Evolutionary conservation across 2,113 vertebrate genomes (phyloP).

Genomic region (Ophiodon elongatus): DNA sequence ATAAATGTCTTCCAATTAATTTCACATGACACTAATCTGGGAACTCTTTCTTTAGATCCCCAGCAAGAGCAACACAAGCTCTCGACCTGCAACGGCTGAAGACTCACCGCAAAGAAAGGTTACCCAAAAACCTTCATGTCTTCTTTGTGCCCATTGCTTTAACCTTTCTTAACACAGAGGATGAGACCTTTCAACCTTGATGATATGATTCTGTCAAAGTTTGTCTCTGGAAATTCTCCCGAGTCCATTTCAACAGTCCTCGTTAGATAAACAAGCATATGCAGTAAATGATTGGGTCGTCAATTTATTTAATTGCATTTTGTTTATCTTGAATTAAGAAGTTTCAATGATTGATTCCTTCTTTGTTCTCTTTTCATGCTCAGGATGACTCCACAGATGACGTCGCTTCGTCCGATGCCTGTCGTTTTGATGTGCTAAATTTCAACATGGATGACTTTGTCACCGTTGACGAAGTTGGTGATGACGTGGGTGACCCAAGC

Average conservation of each 20-base stretch:
- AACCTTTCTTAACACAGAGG: neutral
- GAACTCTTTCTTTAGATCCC: neutral
- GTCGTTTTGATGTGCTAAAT: conserved; percentile 11
- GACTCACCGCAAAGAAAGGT: neutral
- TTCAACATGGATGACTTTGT: conserved; percentile 73
- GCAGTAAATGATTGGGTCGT: neutral
- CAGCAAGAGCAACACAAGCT: neutral
- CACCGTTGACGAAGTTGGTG: conserved; percentile 67
- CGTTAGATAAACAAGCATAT: neutral
- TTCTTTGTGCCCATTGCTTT: neutral
- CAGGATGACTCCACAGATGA: neutral
- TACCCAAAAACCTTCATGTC: neutral
- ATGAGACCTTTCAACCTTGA: neutral
- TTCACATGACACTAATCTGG: neutral
- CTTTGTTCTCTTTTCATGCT: neutral
- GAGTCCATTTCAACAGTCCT: neutral
- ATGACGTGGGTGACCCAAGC: neutral
- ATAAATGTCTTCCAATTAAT: neutral
- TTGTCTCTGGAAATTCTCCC: neutral
- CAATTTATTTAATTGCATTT: neutral
- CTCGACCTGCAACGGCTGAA: neutral
- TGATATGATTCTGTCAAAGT: neutral
- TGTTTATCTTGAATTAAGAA: neutral
- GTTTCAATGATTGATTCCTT: neutral
- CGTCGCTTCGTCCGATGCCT: accelerated